Evolutionary conservation across 2,113 vertebrate genomes (phyloP), one percentile per base, ranked within the genome.

Genomic region (Balaeniceps rex): DNA sequence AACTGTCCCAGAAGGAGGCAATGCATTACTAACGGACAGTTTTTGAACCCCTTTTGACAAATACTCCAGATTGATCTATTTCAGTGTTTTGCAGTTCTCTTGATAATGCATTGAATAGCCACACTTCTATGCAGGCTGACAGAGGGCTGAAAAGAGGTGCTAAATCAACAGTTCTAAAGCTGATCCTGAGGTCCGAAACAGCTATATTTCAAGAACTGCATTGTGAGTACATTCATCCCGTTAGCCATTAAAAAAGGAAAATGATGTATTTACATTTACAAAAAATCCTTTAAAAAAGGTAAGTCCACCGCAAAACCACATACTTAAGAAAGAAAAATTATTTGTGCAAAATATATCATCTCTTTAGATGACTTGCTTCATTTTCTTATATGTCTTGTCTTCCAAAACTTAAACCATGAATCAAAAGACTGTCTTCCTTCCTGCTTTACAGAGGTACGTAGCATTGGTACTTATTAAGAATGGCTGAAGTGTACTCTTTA

Each of bases 21-120:
- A 58, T 1, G 2, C 0, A 0, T 23, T 54, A 52, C 17, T 52
- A 64, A 81, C 14, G 34, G 49, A 58, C 13, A 61, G 19, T 6
- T 72, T 81, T 66, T 51, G 0, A 90, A 92, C 8, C 70, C 38
- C 34, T 86, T 88, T 76, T 46, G 49, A 58, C 42, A 81, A 89
- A 78, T 54, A 68, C 16, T 69, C 58, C 38, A 60, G 74, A 70
- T 1, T 51, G 54, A 84, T 38, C 47, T 71, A 16, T 42, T 46
- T 46, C 42, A 47, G n/a, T 34, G n/a, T 28, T 85, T 78, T 63
- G 31, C 29, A 38, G 26, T 47, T 84, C 83, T 84, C 51, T 47
- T n/a, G 64, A 58, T 3, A 24, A 42, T 7, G 23, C 40, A 66
- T 1, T 77, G 36, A 80, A 72, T 2, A 71, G 24, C 24, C 47